These are phyloP conservation scores for Mythimna albipuncta DNA, from an alignment of 2,888 invertebrate genomes.

Conservation along the genomic window DNA sequence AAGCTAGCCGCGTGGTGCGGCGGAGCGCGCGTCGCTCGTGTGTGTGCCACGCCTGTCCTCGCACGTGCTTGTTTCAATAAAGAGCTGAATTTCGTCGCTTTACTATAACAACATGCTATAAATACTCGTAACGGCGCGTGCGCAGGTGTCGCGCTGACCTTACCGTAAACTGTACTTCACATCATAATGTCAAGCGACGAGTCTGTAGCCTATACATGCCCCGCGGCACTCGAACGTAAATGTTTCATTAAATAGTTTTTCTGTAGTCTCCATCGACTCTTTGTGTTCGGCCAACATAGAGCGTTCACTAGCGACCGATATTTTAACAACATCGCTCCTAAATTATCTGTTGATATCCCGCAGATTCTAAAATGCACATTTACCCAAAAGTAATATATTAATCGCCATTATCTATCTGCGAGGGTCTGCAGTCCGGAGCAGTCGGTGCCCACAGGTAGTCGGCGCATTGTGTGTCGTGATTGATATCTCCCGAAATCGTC, in stretches of 20 bases:
- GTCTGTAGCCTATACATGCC: not conserved
- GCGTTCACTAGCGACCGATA: not conserved
- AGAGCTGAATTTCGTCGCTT: conserved; percentile 23
- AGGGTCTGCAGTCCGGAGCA: not conserved
- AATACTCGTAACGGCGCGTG: conserved; percentile 37
- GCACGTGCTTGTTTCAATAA: not conserved
- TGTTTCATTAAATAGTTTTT: not conserved
- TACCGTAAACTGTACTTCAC: conserved; percentile 33
- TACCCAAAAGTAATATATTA: conserved; percentile 25
- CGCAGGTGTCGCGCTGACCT: conserved; percentile 51
- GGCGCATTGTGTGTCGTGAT: conserved; percentile 60
- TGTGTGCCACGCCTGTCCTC: not conserved
- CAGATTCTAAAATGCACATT: not conserved
- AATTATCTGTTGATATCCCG: not conserved
- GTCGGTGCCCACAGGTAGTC: conserved; percentile 64
- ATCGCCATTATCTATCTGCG: conserved; percentile 19
- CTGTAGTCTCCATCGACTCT: not conserved
- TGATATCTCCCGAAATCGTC: conserved; percentile 60
- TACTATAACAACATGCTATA: conserved; percentile 28
- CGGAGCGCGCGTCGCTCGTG: not conserved
- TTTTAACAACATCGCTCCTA: not conserved
- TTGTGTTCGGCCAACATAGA: not conserved
- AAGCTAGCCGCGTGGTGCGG: no score
- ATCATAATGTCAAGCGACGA: conserved; percentile 26
- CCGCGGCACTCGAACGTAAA: not conserved